These are phyloP conservation scores for Eueremaeus valkanovi DNA, from an alignment of 2,888 invertebrate species.

Conservation along the genomic window DNA sequence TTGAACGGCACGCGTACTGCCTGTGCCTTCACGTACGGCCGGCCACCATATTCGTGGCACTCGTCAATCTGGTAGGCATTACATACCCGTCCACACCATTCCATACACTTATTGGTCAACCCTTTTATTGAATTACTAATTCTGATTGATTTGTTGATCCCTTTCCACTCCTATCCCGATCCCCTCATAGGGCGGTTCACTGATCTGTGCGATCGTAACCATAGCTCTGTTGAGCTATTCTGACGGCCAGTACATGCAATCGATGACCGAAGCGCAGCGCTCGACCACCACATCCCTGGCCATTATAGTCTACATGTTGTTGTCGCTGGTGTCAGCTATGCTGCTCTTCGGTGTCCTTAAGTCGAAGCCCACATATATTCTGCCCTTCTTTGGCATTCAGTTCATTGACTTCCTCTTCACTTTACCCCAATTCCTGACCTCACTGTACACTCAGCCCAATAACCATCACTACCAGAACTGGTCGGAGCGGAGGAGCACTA, in stretches of 20 bases:
- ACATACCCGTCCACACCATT: background rate
- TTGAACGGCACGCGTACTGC: slow-evolving; percentile 43
- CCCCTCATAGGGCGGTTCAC: slow-evolving; percentile 35
- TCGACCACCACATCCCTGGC: slow-evolving; percentile 29
- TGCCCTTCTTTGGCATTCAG: slow-evolving; percentile 43
- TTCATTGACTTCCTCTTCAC: slow-evolving; percentile 43
- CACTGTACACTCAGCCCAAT: slow-evolving; percentile 38
- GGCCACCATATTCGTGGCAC: slow-evolving; percentile 41
- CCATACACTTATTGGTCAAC: background rate
- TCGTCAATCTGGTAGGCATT: slow-evolving; percentile 40
- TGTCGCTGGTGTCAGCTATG: slow-evolving; percentile 41
- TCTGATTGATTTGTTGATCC: no score
- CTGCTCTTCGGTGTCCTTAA: slow-evolving; percentile 42
- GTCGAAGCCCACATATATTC: slow-evolving; percentile 40
- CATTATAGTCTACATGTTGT: slow-evolving; percentile 37
- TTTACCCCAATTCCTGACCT: slow-evolving; percentile 41
- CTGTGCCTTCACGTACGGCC: slow-evolving; percentile 43
- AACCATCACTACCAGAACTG: slow-evolving; percentile 16
- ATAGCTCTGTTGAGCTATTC: slow-evolving; percentile 24
- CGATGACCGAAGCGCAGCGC: slow-evolving; percentile 4
- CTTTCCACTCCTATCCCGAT: background rate
- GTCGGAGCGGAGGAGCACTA: background rate
- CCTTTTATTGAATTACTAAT: no score
- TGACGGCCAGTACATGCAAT: background rate
- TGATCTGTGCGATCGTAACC: slow-evolving; percentile 37